A percentile compares a stretch with the other conserved stretches of the same genome.
Evolutionary conservation across 2,113 vertebrate species (phyloP).

Genomic region (Crocuta crocuta): DNA sequence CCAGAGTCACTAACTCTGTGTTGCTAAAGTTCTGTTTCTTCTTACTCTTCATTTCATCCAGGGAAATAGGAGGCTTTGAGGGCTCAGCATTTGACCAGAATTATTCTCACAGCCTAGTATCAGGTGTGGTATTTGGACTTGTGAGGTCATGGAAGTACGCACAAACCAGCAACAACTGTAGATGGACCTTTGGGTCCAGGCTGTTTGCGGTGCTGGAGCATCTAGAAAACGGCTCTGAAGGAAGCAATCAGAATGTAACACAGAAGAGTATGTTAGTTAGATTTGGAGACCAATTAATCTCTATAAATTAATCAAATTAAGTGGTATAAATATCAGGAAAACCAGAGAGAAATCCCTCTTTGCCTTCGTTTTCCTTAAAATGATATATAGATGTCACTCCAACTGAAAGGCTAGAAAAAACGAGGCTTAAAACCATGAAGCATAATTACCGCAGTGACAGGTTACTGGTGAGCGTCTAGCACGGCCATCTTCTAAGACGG

Average conservation of each 20-base stretch:
- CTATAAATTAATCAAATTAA: neutral
- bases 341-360: neutral
- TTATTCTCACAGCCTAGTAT: neutral
- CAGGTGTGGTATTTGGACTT: neutral
- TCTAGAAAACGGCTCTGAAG: neutral
- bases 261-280: neutral
- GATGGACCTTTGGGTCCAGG: neutral
- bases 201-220: too few species aligned
- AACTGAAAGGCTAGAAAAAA: neutral
- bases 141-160: neutral
- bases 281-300: neutral
- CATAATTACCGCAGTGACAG: neutral
- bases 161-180: accelerated
- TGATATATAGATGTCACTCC: neutral
- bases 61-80: neutral
- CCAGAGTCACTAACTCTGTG: neutral
- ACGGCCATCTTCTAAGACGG: neutral
- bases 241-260: neutral
- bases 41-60: neutral
- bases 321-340: neutral
- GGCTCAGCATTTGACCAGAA: neutral
- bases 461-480: neutral
- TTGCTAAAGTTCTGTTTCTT: neutral
- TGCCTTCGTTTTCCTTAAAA: neutral
- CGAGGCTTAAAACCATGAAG: neutral